Base-by-base conservation (phyloP, 2,888 invertebrate genomes). In the Xanthia icteritia region DNA sequence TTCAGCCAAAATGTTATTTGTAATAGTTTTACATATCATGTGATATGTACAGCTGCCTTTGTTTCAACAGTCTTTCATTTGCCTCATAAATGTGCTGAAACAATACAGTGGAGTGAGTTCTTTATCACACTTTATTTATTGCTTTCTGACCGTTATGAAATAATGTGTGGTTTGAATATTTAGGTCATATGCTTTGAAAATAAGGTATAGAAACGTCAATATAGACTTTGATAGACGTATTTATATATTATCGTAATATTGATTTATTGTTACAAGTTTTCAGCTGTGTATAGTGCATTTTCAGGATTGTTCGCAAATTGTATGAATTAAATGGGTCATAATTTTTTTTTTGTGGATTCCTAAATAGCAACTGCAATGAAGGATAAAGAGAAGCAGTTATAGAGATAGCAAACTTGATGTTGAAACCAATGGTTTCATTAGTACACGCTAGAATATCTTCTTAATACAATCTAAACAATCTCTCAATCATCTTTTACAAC, bases 91-190 rank as follows among this genome's bases (percentile, higher is more conserved):
- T 61, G 11, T 70, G 11, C 69, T 70, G 54, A 61, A 82, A 69
- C 61, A 67, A 51, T 77, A 73, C 56, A 51, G 51, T 45, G 23
- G 42, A 60, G 70, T 66, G 65, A 69, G 27, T 42, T 63, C 31
- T 73, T 69, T 68, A 70, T 69, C 54, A 42, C 68, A 61, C 8
- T 39, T 36, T n/a, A 56, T 65, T 81, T 81, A 81, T 65, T 64
- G 64, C 48, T 71, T 60, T 69, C n/a, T 64, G 51, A 80, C 0
- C 23, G 27, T 39, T 42, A 39, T 48, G 42, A 45, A 15, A 51
- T 17, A 27, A 64, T 39, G 8, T 60, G 27, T 74, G 9, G 39
- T 5, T 66, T 5, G 27, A 63, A 60, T 8, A 71, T 39, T n/a
- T 56, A 61, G n/a, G 39, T 66, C 45, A 63, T 45, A 60, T 51